phyloP scores from a whole-genome alignment of 2,888 invertebrate species.

The Hesperia comma region DNA sequence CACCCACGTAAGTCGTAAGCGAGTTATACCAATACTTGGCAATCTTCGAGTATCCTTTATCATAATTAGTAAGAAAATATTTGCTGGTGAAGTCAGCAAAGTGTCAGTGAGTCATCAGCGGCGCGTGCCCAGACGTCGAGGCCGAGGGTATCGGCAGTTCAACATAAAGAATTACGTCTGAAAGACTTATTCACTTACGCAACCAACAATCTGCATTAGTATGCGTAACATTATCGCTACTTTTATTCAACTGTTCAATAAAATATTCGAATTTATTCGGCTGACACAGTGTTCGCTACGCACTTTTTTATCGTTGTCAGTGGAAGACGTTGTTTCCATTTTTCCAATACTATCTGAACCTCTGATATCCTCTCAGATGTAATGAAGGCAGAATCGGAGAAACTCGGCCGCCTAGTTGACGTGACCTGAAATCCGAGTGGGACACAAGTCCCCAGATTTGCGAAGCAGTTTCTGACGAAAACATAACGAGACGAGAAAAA shows the following conservation, averaged over 20 bases:
- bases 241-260: slow-evolving; percentile 5
- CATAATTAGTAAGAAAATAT: neutral
- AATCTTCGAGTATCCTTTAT: neutral
- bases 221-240: slow-evolving; percentile 2
- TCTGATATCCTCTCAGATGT: slow-evolving; percentile 11
- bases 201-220: neutral
- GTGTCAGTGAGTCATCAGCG: neutral
- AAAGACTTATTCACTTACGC: slow-evolving; percentile 1
- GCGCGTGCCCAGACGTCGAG: slow-evolving; percentile 9
- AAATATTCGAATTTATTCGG: slow-evolving; percentile 4
- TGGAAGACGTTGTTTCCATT: neutral
- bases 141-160: slow-evolving; percentile 7
- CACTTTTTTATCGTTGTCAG: slow-evolving; percentile 8
- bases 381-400: slow-evolving; percentile 6
- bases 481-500: neutral
- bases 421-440: slow-evolving; percentile 17
- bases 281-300: slow-evolving; percentile 6
- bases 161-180: neutral
- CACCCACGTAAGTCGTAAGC: neutral
- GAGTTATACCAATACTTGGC: neutral
- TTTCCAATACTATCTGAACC: slow-evolving; percentile 16
- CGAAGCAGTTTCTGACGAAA: slow-evolving; percentile 28
- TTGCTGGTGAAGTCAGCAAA: slow-evolving; percentile 5
- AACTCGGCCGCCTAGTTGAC: slow-evolving; percentile 2
- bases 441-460: slow-evolving; percentile 7